A percentile compares a stretch with the other conserved stretches of the same genome.
phyloP scores from a whole-genome alignment of 1,140 invertebrate species.

The Pseudomyrmex cubaensis region DNA sequence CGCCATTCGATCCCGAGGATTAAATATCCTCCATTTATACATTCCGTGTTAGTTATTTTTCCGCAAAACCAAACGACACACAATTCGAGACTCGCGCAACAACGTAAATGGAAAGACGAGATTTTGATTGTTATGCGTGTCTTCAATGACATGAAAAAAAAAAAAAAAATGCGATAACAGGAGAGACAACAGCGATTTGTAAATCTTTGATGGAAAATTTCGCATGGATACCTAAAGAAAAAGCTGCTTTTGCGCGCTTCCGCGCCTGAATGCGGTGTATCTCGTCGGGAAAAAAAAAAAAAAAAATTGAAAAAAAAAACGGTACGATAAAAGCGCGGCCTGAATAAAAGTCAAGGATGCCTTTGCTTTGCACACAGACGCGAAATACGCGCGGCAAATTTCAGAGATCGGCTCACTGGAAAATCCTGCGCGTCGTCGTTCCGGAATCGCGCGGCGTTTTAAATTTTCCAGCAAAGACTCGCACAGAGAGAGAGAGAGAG shows the following conservation, averaged over 20 bases:
- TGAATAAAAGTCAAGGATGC: constrained; percentile 48
- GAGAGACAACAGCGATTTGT: neutral
- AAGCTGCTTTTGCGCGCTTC: neutral
- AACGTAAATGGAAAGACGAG: no score
- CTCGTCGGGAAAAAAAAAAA: constrained; percentile 34
- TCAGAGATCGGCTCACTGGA: constrained; percentile 16
- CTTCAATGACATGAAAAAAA: no score
- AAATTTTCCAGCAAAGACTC: constrained; percentile 23
- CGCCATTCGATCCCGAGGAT: no score
- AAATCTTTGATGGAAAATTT: constrained; percentile 51
- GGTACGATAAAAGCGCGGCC: constrained; percentile 48
- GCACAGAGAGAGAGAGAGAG: no score
- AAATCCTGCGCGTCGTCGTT: constrained; percentile 18
- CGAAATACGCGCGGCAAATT: constrained; percentile 29
- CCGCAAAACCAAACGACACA: no score
- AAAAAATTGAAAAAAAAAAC: neutral
- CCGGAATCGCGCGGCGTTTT: neutral
- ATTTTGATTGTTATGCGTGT: no score
- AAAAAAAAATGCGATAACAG: neutral
- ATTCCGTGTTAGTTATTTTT: no score
- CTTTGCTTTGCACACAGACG: constrained; percentile 36
- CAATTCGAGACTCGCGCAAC: no score
- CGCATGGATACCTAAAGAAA: constrained; percentile 17
- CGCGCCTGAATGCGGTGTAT: neutral
- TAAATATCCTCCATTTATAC: no score